Conservation (phyloP, 2,888 invertebrate species). For the Rhopalosiphum nymphaeae region DNA sequence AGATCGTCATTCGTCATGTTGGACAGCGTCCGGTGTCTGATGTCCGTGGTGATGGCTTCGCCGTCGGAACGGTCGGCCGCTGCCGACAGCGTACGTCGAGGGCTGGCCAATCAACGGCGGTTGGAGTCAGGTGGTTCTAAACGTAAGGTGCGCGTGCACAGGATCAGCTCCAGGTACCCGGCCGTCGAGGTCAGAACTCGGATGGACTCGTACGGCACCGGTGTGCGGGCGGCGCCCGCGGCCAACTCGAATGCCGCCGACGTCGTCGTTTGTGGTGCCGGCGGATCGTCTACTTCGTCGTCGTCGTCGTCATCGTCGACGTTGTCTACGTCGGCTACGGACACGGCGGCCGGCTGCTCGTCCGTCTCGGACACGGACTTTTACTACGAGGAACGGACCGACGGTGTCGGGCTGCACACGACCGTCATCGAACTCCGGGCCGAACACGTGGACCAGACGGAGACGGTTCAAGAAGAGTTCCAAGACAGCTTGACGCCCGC, state of each 20-base stretch:
- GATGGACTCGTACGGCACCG: constrained; percentile 56
- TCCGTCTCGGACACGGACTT: constrained; percentile 53
- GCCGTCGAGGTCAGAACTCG: constrained; percentile 38
- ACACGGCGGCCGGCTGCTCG: constrained; percentile 58
- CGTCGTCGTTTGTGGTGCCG: background rate
- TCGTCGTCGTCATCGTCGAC: background rate
- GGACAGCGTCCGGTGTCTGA: constrained; percentile 55
- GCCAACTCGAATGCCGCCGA: background rate
- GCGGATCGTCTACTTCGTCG: background rate
- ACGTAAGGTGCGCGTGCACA: constrained; percentile 45
- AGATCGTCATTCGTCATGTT: constrained; percentile 44
- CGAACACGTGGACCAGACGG: background rate
- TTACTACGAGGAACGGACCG: constrained; percentile 50
- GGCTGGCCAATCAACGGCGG: background rate
- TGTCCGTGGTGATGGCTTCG: constrained; percentile 56
- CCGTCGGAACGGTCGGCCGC: constrained; percentile 10
- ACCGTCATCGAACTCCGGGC: constrained; percentile 45
- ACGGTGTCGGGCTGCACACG: background rate
- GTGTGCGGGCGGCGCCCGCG: too few species aligned
- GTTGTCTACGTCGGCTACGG: background rate
- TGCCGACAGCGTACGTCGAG: background rate
- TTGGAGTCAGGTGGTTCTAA: background rate
- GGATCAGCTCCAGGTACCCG: constrained; percentile 53
- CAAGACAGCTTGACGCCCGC: constrained; percentile 22
- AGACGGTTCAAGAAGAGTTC: constrained; percentile 30